Percentiles rank a stretch among this genome's conserved stretches.
phyloP scores from a whole-genome alignment of 2,113 vertebrate species.

The Rhea americana region DNA sequence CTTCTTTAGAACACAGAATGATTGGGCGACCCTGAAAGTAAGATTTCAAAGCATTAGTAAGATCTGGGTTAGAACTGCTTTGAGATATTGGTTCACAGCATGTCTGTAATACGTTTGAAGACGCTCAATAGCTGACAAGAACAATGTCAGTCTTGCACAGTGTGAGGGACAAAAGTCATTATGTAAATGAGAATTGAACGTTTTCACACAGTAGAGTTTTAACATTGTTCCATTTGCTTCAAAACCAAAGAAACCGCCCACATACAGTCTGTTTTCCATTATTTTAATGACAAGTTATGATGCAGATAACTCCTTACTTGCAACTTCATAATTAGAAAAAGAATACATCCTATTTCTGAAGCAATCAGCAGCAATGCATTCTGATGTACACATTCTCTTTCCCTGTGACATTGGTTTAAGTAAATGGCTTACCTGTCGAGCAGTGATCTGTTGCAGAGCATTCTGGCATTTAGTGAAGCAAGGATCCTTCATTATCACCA shows the following conservation, averaged over 20 bases:
- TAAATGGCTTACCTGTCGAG: constrained; percentile 83
- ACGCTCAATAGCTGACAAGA: neutral
- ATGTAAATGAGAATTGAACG: neutral
- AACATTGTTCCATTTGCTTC: neutral
- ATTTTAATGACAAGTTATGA: neutral
- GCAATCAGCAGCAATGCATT: neutral
- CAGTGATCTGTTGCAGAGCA: constrained; percentile 92
- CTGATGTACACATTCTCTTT: neutral
- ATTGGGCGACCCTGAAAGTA: constrained; percentile 90
- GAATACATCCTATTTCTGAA: neutral
- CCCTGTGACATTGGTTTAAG: neutral
- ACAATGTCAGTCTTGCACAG: neutral
- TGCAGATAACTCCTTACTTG: neutral
- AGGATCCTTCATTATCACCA: constrained; percentile 94
- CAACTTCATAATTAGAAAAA: neutral
- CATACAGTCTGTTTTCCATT: neutral
- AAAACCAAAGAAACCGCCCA: neutral
- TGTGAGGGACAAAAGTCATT: neutral
- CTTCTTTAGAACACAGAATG: constrained; percentile 89
- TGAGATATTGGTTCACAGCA: neutral
- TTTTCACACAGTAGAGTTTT: neutral
- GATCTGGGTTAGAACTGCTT: neutral
- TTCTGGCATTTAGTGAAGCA: constrained; percentile 96
- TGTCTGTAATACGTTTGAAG: neutral
- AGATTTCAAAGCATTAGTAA: neutral